Conservation (phyloP, 2,888 invertebrate genomes). For the Brachyptera putata region DNA sequence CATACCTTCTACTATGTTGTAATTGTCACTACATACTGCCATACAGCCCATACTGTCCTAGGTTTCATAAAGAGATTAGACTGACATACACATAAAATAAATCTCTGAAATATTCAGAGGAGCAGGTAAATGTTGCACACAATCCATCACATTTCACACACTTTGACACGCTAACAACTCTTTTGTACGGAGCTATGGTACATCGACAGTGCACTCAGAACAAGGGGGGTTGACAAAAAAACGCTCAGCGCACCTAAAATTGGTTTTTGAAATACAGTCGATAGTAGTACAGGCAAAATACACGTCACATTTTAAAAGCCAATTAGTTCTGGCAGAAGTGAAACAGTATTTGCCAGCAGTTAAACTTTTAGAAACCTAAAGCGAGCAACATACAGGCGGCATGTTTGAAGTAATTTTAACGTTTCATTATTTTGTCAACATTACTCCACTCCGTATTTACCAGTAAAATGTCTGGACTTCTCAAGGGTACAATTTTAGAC, state of each 20-base stretch:
- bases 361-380: not conserved
- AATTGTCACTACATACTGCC: conserved; percentile 22
- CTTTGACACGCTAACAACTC: conserved; percentile 15
- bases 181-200: conserved; percentile 19
- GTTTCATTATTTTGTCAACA: conserved; percentile 30
- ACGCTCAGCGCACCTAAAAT: conserved; percentile 27
- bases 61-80: conserved; percentile 33
- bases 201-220: conserved; percentile 30
- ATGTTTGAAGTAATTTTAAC: conserved; percentile 8
- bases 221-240: conserved; percentile 33
- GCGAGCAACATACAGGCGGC: conserved; percentile 10
- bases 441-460: conserved; percentile 21
- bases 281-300: conserved; percentile 23
- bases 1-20: conserved; percentile 27
- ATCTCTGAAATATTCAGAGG: conserved; percentile 20
- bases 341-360: conserved; percentile 13
- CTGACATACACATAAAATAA: conserved; percentile 32
- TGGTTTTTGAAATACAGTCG: conserved; percentile 22
- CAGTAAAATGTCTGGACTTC: conserved; percentile 28
- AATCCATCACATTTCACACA: conserved; percentile 16
- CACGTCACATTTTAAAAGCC: conserved; percentile 26
- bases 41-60: conserved; percentile 25
- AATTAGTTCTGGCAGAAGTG: conserved; percentile 11
- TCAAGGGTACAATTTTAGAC: conserved; percentile 25
- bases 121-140: conserved; percentile 22